Evolutionary conservation across 2,888 invertebrate genomes (phyloP).

Genomic region (Hirtodrosophila histrioides): DNA sequence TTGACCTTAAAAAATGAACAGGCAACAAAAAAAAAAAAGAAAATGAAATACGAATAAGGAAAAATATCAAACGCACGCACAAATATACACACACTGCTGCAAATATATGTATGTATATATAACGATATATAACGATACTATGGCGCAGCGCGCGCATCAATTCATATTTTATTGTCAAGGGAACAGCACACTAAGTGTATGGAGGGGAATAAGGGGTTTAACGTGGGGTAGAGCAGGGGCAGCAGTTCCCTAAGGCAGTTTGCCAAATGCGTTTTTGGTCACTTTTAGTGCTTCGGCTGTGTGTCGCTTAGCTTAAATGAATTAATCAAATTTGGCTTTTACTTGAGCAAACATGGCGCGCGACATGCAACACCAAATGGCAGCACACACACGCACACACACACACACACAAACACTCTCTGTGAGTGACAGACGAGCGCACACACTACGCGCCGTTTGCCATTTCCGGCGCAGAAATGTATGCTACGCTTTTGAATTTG

Average conservation of each 20-base stretch:
- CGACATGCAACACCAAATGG: constrained; percentile 56
- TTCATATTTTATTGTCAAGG: constrained; percentile 70
- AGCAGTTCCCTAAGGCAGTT: neutral
- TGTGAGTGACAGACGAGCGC: constrained; percentile 13
- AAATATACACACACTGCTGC: constrained; percentile 28
- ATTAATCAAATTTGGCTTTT: constrained; percentile 66
- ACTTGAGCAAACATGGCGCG: constrained; percentile 67
- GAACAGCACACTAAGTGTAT: constrained; percentile 24
- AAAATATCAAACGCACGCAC: constrained; percentile 36
- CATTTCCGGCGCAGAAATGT: constrained; percentile 61
- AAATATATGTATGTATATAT: constrained; percentile 10
- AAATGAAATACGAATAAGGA: constrained; percentile 25
- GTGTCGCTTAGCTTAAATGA: constrained; percentile 39
- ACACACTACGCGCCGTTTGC: constrained; percentile 56
- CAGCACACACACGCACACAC: constrained; percentile 29
- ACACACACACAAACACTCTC: constrained; percentile 20
- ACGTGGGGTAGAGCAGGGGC: too few species aligned
- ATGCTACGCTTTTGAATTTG: constrained; percentile 63
- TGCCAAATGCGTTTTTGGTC: constrained; percentile 29
- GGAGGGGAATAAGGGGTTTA: constrained; percentile 1
- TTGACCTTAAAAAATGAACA: constrained; percentile 66
- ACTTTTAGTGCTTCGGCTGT: constrained; percentile 47
- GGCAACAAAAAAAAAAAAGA: constrained; percentile 23
- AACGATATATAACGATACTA: constrained; percentile 22
- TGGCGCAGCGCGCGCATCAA: constrained; percentile 63